Conservation (phyloP, 1,140 invertebrate genomes). For the Scaptomyza montana region DNA sequence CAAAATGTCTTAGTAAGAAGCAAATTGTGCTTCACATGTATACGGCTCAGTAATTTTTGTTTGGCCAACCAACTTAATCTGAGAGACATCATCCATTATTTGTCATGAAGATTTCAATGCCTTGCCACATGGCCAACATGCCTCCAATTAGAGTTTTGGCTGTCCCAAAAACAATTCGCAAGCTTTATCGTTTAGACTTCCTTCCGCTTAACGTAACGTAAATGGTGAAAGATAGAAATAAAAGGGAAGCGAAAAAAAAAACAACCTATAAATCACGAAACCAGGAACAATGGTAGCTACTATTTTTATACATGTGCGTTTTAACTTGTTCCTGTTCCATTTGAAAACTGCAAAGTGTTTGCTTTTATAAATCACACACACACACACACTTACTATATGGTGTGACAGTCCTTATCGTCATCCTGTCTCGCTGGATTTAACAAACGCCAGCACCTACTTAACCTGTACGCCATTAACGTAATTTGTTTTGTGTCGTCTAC, state of each 20-base stretch:
- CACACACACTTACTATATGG: constrained; percentile 14
- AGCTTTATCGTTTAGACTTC: constrained; percentile 65
- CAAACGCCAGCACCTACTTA: constrained; percentile 54
- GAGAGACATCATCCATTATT: constrained; percentile 22
- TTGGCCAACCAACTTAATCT: constrained; percentile 10
- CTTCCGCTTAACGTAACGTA: constrained; percentile 42
- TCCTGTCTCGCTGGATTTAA: constrained; percentile 18
- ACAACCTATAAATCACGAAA: constrained; percentile 58
- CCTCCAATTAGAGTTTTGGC: constrained; percentile 49
- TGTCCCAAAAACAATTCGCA: constrained; percentile 33
- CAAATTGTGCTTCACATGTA: constrained; percentile 36
- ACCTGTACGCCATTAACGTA: constrained; percentile 68
- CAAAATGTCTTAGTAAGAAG: constrained; percentile 18
- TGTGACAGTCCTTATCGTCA: constrained; percentile 18
- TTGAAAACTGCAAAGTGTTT: constrained; percentile 40
- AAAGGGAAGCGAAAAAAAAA: constrained; percentile 26
- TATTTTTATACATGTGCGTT: constrained; percentile 26
- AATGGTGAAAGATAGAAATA: neutral
- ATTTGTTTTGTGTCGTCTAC: constrained; percentile 58
- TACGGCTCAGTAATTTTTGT: constrained; percentile 39
- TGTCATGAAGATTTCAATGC: constrained; percentile 1
- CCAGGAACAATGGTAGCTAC: constrained; percentile 18
- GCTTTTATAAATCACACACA: constrained; percentile 50
- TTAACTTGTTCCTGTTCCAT: constrained; percentile 19
- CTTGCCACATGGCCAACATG: constrained; percentile 33